Evolutionary conservation across 2,797 vertebrate genomes (phyloP).

Genomic region (Meriones psammophilus): DNA sequence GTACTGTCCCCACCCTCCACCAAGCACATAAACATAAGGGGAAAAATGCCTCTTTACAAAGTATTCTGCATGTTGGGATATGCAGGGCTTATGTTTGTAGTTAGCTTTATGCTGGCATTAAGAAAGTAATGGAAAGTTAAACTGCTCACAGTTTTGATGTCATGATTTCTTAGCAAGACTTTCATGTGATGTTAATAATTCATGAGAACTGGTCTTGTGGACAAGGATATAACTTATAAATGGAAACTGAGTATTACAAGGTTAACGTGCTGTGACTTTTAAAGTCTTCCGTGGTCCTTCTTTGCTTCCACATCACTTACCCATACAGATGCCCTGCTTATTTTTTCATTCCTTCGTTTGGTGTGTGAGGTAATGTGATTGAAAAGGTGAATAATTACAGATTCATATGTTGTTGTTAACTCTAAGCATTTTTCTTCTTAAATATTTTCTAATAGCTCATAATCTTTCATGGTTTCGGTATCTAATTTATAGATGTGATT

Average conservation of each 20-base stretch:
- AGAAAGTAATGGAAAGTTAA: conserved; percentile 42
- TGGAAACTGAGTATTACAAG: conserved; percentile 7
- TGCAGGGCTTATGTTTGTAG: background rate
- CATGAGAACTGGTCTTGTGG: background rate
- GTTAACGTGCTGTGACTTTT: background rate
- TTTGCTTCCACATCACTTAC: background rate
- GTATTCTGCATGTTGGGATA: conserved; percentile 21
- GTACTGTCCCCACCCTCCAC: background rate
- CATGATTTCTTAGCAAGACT: conserved; percentile 32
- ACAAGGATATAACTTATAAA: background rate
- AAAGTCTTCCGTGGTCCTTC: background rate
- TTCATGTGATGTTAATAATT: conserved; percentile 41
- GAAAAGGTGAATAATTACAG: background rate
- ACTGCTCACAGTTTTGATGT: background rate
- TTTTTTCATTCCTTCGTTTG: background rate
- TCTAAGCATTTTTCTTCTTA: conserved; percentile 32
- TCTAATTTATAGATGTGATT: background rate
- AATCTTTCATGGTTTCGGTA: background rate
- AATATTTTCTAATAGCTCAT: conserved; percentile 39
- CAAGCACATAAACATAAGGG: background rate
- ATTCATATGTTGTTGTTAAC: background rate
- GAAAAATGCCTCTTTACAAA: conserved; percentile 10
- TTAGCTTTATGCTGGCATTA: background rate
- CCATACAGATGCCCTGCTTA: background rate
- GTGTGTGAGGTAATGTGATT: background rate